Conservation (phyloP, 2,113 vertebrate species). For the Sylvilagus bachmani region DNA sequence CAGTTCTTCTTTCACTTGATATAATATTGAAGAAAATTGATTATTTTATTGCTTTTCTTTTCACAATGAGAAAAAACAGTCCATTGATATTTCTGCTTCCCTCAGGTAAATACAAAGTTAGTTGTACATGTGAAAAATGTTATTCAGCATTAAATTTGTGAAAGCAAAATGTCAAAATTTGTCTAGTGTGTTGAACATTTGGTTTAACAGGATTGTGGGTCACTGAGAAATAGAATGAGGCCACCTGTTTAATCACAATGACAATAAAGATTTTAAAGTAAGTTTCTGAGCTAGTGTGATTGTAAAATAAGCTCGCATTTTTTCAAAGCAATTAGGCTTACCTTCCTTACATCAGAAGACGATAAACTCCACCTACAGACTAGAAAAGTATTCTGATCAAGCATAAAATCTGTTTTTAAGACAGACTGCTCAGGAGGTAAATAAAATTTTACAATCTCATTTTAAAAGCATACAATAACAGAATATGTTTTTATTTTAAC, state of each 20-base stretch:
- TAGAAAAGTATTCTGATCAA: neutral
- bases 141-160: neutral
- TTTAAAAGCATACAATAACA: neutral
- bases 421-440: neutral
- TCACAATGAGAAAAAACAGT: neutral
- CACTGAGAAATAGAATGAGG: neutral
- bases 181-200: neutral
- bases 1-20: neutral
- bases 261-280: neutral
- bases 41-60: neutral
- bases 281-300: neutral
- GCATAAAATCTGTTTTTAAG: neutral
- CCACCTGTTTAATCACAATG: neutral
- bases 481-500: neutral
- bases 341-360: neutral
- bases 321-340: neutral
- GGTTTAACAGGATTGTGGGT: neutral
- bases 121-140: neutral
- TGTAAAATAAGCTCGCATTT: neutral
- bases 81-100: neutral
- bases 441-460: neutral
- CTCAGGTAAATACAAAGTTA: neutral
- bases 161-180: neutral
- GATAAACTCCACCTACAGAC: neutral
- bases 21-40: neutral